phyloP scores from a whole-genome alignment of 2,797 vertebrate genomes.

The Paratrypauchen microcephalus region DNA sequence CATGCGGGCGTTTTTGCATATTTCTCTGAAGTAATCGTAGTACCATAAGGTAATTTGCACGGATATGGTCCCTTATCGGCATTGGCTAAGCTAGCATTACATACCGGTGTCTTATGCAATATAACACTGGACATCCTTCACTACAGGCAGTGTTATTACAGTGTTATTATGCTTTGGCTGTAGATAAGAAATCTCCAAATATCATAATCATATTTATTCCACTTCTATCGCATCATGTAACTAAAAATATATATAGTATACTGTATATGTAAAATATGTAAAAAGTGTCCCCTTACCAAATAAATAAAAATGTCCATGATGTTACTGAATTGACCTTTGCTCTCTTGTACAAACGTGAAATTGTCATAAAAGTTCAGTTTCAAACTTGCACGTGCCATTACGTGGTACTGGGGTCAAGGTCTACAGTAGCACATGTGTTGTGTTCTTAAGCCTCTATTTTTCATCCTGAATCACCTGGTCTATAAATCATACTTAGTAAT shows the following conservation, averaged over 20 bases:
- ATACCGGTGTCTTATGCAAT: slow-evolving; percentile 43
- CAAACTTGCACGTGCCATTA: neutral
- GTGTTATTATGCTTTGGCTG: neutral
- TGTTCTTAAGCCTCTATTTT: slow-evolving; percentile 4
- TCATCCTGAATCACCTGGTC: neutral
- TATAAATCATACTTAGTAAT: slow-evolving; percentile 3
- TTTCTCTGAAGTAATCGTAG: neutral
- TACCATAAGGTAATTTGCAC: neutral
- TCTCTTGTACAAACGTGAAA: neutral
- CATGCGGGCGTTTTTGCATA: neutral
- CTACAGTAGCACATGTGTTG: neutral
- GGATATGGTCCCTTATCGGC: slow-evolving; percentile 1
- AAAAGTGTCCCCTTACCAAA: neutral
- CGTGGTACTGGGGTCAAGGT: neutral
- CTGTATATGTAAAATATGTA: no score
- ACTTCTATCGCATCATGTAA: neutral
- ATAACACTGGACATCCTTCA: neutral
- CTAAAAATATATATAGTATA: neutral
- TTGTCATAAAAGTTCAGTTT: neutral
- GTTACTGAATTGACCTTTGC: neutral
- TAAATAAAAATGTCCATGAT: neutral
- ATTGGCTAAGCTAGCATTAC: slow-evolving; percentile 29
- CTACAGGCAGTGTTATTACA: neutral
- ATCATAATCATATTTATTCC: neutral
- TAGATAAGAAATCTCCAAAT: neutral